Evolutionary conservation across 1,140 invertebrate species (phyloP).

Genomic region (Matsumurasca onukii): DNA sequence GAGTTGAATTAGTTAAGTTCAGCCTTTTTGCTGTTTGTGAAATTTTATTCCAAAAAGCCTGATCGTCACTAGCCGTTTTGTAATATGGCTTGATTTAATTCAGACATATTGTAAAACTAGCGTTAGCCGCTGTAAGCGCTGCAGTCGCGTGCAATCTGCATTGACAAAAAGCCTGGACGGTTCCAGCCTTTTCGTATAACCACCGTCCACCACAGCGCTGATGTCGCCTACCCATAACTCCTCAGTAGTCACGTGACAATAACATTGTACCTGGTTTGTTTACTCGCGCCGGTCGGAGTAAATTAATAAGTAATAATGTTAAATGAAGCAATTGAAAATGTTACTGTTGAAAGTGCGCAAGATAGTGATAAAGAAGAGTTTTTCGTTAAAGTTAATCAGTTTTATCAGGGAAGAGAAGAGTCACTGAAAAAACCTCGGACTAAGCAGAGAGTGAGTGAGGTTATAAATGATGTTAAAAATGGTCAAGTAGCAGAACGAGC

Average conservation of each 20-base stretch:
- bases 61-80: neutral
- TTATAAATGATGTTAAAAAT: slow-evolving; percentile 6
- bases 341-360: slow-evolving; percentile 3
- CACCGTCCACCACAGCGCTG: slow-evolving; percentile 1
- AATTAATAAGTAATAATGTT: neutral
- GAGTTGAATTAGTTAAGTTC: neutral
- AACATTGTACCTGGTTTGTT: slow-evolving; percentile 1
- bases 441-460: slow-evolving; percentile 2
- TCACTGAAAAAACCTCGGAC: slow-evolving; percentile 1
- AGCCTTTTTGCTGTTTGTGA: slow-evolving; percentile 3
- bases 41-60: too few relatives aligned
- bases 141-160: slow-evolving; percentile 1
- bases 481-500: slow-evolving; percentile 1
- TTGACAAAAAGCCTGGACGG: slow-evolving; percentile 2
- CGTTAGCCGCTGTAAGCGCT: slow-evolving; percentile 1
- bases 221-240: neutral
- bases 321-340: slow-evolving; percentile 5
- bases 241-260: slow-evolving; percentile 2
- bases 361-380: slow-evolving; percentile 4
- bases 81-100: slow-evolving; percentile 5
- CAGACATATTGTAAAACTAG: slow-evolving; percentile 4
- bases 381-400: slow-evolving; percentile 4
- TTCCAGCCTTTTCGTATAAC: slow-evolving; percentile 3
- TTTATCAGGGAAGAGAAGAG: slow-evolving; percentile 3
- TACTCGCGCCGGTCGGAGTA: neutral